Conservation (phyloP, 2,888 invertebrate genomes). For the Rhingia campestris region DNA sequence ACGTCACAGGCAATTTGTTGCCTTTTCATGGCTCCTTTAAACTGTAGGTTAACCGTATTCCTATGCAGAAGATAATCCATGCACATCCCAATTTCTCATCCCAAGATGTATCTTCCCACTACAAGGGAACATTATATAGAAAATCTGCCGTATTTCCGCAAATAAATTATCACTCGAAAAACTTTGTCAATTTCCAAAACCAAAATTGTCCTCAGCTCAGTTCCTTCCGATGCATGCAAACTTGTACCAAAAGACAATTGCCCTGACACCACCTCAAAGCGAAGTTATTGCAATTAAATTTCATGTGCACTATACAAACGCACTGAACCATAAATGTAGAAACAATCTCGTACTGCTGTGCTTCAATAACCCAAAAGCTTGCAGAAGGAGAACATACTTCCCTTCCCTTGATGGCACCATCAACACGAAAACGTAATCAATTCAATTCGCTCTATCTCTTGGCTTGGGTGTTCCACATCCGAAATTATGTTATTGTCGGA, state of each 20-base stretch:
- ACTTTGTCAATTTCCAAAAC: constrained; percentile 59
- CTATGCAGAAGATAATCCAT: constrained; percentile 4
- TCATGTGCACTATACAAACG: constrained; percentile 15
- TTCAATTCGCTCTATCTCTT: constrained; percentile 16
- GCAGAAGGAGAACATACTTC: neutral
- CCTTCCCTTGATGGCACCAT: constrained; percentile 41
- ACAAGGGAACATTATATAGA: neutral
- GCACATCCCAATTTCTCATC: constrained; percentile 8
- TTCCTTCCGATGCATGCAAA: constrained; percentile 23
- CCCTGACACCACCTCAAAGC: neutral
- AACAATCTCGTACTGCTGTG: constrained; percentile 28
- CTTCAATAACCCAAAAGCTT: constrained; percentile 10
- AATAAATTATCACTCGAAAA: constrained; percentile 51
- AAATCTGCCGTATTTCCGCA: neutral
- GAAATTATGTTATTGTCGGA: constrained; percentile 64
- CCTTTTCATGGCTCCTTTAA: constrained; percentile 31
- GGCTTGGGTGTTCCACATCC: constrained; percentile 22
- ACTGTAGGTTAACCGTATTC: constrained; percentile 7
- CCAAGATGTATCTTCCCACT: constrained; percentile 2
- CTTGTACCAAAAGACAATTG: constrained; percentile 7
- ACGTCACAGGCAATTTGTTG: constrained; percentile 50
- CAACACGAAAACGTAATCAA: constrained; percentile 61
- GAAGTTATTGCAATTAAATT: constrained; percentile 62
- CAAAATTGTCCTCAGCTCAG: constrained; percentile 30
- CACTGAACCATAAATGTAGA: constrained; percentile 27